Evolutionary conservation across 2,888 invertebrate species (phyloP), one percentile per base, ranked within the genome.

Genomic region (Villa cingulata): DNA sequence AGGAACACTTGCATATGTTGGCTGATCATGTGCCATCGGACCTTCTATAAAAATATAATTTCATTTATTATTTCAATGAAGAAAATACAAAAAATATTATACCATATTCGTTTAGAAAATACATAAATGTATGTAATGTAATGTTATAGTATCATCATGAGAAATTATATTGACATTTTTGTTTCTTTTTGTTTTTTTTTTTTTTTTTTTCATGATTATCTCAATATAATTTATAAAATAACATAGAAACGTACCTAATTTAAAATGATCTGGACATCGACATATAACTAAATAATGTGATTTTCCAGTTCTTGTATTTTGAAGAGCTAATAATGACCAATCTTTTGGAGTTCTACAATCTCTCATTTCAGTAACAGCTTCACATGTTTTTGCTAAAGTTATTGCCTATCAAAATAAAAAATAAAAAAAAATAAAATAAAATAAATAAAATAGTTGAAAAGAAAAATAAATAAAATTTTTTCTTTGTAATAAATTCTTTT

Each of bases 271-370:
- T 2, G 90, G 86, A 71, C 92, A 92, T 57, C 87, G 77, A 65
- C 92, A 92, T 56, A 92, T 90, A 54, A 92, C 90, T 54, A 92
- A 72, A 64, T 91, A 92, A 70, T 92, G 91, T 4, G 91, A 90
- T 70, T 92, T 92, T 55, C 91, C 91, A 6, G 91, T 92, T 58
- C 91, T 75, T 37, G 89, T 85, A 64, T 91, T 92, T 70, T 92
- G 92, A 50, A 92, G 71, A 6, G 92, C 92, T 47, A 92, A 69
- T 45, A 92, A 71, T 5, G 91, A 89, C 92, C 92, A 92, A 64
- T 92, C 92, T 54, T 87, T 77, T 0, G 90, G 89, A 23, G 86
- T 79, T 60, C 87, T 76, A 64, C 92, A 92, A 59, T 87, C 82
- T 48, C 91, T 74, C 83, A 92, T 88, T 67, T 89, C 89, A 4